Conservation (phyloP, 2,888 invertebrate genomes). For the Drosophila rubida region DNA sequence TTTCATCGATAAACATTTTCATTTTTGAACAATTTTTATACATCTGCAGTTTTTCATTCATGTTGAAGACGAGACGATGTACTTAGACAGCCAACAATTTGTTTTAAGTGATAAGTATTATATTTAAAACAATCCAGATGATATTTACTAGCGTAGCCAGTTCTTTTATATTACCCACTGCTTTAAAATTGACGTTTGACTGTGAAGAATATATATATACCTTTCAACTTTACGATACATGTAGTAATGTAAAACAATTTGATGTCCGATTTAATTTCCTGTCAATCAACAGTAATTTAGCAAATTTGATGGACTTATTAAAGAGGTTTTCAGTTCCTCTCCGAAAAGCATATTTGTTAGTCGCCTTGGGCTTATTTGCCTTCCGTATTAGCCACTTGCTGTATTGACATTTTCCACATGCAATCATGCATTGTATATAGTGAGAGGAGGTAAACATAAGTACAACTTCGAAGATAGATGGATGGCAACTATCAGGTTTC, state of each 20-base stretch:
- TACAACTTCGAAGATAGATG: constrained; percentile 14
- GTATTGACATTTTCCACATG: constrained; percentile 60
- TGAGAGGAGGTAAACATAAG: constrained; percentile 38
- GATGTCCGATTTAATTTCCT: not conserved
- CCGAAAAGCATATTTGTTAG: constrained; percentile 16
- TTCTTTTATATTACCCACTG: not conserved
- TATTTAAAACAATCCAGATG: too few relatives aligned
- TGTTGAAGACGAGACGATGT: too few relatives aligned
- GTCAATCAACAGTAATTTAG: not conserved
- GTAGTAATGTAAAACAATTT: not conserved
- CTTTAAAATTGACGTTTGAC: not conserved
- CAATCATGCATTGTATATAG: constrained; percentile 66
- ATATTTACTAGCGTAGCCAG: too few relatives aligned
- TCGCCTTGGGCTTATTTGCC: not conserved
- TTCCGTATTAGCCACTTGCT: constrained; percentile 48
- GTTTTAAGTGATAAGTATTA: too few relatives aligned
- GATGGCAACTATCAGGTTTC: constrained; percentile 54
- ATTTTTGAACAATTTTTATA: too few relatives aligned
- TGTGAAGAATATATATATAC: not conserved
- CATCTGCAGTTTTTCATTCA: too few relatives aligned
- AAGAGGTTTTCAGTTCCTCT: not conserved
- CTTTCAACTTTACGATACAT: not conserved
- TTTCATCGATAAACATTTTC: too few relatives aligned
- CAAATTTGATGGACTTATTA: not conserved
- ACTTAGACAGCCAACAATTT: too few relatives aligned